phyloP scores from a whole-genome alignment of 2,797 vertebrate genomes.

The Phataginus tetradactyla region DNA sequence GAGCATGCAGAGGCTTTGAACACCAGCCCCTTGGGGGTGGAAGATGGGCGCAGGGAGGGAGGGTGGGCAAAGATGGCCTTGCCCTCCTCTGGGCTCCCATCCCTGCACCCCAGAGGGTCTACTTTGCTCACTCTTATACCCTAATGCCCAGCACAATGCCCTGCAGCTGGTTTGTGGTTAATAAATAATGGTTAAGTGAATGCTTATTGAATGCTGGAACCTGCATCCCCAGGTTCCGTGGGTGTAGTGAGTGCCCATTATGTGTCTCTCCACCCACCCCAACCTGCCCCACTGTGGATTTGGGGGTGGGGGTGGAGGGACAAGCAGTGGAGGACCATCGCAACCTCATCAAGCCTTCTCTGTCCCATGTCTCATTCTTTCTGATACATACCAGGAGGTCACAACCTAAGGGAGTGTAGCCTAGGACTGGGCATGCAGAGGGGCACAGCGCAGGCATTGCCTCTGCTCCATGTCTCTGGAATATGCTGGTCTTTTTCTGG shows the following conservation, averaged over 20 bases:
- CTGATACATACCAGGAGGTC: not conserved
- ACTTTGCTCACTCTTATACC: not conserved
- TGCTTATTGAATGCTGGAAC: not conserved
- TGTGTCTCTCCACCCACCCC: too few species aligned
- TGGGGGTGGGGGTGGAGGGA: accelerated
- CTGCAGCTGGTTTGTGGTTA: not conserved
- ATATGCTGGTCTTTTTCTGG: conserved; percentile 53
- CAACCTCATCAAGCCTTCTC: not conserved
- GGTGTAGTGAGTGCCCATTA: accelerated
- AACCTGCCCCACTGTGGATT: not conserved
- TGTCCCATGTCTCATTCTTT: not conserved
- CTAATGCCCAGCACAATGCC: not conserved
- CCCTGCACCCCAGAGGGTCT: not conserved
- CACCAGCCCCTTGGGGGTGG: not conserved
- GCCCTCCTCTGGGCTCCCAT: accelerated
- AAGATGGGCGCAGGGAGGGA: too few species aligned
- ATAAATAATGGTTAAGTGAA: not conserved
- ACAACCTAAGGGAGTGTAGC: not conserved
- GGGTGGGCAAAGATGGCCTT: accelerated
- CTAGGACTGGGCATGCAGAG: not conserved
- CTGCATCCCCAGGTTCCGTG: not conserved
- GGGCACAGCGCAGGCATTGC: not conserved
- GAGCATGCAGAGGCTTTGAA: not conserved
- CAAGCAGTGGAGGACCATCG: not conserved
- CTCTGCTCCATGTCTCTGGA: not conserved